Evolutionary conservation across 2,888 invertebrate species (phyloP), one percentile per base, ranked within the genome.

Genomic region (Nycteola revayana): DNA sequence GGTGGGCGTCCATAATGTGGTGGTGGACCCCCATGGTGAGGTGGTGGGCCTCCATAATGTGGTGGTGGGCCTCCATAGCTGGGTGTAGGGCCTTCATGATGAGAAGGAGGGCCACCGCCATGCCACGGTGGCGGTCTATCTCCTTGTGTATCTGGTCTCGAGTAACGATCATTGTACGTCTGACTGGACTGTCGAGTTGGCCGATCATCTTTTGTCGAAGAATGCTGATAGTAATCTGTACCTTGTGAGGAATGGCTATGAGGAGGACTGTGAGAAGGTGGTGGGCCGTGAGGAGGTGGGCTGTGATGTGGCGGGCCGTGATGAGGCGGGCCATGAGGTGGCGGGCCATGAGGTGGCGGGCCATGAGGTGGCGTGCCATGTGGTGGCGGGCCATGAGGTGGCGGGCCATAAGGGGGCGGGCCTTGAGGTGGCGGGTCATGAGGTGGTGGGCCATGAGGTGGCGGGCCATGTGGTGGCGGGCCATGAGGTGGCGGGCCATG

Each of bases 161-260:
- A 21, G n/a, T 21, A 2, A n/a, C 7, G 21, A 21, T 21, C 21
- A n/a, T 21, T 7, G 7, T 21, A 5, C 2, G 2, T 10, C 17
- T 28, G 10, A 14, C 32, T 10, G 14, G 47, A 50, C 23, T 50
- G 52, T 3, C 51, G 32, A 18, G 37, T 38, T 20, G 24, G 50
- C 32, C 43, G 32, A 7, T 51, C 47, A 25, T 51, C 51, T 25
- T 14, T 14, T 1, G 51, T 38, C 1, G 51, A 46, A 6, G 41
- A 41, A 7, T 33, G 37, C 5, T 31, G 32, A n/a, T 45, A 41
- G 9, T 44, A 45, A 9, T 39, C 49, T 17, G 39, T 29, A 3
- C 36, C 35, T 24, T 43, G 46, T 9, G 41, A 42, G 11, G 34
- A 30, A 11, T 32, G 23, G 9, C 7, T 7, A 7, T 21, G 41